Base-by-base conservation (phyloP, 2,797 vertebrate genomes). In the Gila robusta region DNA sequence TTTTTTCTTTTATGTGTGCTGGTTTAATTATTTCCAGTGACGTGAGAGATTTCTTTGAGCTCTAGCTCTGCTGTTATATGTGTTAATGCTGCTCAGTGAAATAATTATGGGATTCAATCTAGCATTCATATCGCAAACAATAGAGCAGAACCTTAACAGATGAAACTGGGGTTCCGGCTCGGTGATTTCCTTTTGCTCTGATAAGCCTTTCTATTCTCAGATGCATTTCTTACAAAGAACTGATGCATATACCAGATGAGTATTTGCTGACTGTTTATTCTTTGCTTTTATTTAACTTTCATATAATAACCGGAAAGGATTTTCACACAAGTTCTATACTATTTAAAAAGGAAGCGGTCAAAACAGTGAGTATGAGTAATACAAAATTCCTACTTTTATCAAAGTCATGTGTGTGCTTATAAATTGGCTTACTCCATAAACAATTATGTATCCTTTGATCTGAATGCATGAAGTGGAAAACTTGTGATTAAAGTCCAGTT, bases 101-200 rank as follows among this genome's bases (percentile, higher is more conserved):
- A 72, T 78, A 52, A 83, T 70, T 80, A 85, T 32, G n/a, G 5
- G 56, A 70, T 85, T 85, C 52, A 89, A 74, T 84, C 69, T 89
- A 56, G 52, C 62, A 69, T 79, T 76, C 35, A 79, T 81, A 77
- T 44, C 66, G n/a, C 67, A 85, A 56, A 86, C 80, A 86, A 82
- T 44, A 73, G 56, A 83, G 54, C 32, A 35, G n/a, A 83, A 12
- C 41, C 66, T 66, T 70, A 76, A 56, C 73, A 84, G 72, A 88
- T 82, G 79, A 87, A 84, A 80, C 64, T 37, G 52, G 49, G 21
- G 82, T 82, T 78, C 35, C 12, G 54, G 35, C 59, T 90, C 81
- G 39, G 41, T 56, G 21, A 26, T 54, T 85, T 87, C 52, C 16
- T 83, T 49, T 39, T 59, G 56, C 56, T 62, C 23, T 26, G 23